Base-by-base conservation (phyloP, 2,888 invertebrate species). In the Cantharis rufa region DNA sequence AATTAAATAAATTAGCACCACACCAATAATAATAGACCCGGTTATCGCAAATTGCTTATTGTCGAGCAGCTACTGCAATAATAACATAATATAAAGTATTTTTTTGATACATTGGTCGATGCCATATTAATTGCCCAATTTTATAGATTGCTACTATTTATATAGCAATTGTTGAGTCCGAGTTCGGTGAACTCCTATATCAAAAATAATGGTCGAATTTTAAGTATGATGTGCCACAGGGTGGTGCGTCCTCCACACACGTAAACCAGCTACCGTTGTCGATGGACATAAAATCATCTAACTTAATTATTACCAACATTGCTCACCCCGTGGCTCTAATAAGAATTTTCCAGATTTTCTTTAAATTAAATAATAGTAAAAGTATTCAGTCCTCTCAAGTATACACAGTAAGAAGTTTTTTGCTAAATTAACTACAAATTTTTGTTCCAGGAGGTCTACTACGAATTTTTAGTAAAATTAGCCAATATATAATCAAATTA, bases 111-210 rank as follows among this genome's bases (percentile, higher is more conserved):
- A 71, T 72, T 73, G 78, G 76, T 74, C 73, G 75, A 76, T 76
- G 75, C 73, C 78, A 76, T 74, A 69, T 78, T 78, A 76, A 78
- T 76, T 78, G 76, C 76, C 76, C 24, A 76, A 78, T 73, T 76
- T 76, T 72, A 48, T 71, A 78, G 75, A 75, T 71, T 68, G 61
- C 32, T 27, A 48, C 62, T 70, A 71, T 74, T 76, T 73, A 75
- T 76, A 70, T 64, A 74, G 70, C 72, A 70, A 69, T 70, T 24
- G 61, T 73, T 74, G 68, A 71, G 71, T 70, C 68, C 24, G 48
- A 76, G 78, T 75, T 78, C 78, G 66, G 10, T 76, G 78, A 78
- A 78, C 78, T 72, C 24, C 9, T 15, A 16, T 62, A 16, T 62
- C 62, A 75, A 77, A 75, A 77, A 71, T 72, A 76, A 73, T 73